These are phyloP conservation scores for Dasyornis broadbenti DNA, from an alignment of 2,113 vertebrate species.

Conservation along the genomic window DNA sequence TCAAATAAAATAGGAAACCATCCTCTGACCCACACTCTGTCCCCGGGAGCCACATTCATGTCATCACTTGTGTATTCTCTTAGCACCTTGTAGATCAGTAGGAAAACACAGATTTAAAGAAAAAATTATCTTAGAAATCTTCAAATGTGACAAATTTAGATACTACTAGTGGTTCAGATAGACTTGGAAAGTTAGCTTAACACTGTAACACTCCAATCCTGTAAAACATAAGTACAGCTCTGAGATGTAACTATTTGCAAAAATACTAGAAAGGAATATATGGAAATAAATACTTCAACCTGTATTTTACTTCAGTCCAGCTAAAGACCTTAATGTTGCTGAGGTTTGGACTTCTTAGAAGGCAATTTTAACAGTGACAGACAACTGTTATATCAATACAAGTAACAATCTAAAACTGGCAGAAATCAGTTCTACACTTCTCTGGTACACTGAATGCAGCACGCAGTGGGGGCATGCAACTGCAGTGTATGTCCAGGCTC, in stretches of 20 bases:
- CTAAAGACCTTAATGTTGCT: background rate
- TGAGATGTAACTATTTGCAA: background rate
- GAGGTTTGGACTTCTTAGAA: background rate
- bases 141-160: background rate
- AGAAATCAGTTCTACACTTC: background rate
- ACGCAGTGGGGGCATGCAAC: background rate
- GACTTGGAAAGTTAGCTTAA: background rate
- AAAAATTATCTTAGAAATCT: background rate
- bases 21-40: constrained; percentile 96
- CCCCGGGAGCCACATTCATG: constrained; percentile 95
- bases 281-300: background rate
- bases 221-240: background rate
- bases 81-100: constrained; percentile 75
- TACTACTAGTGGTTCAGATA: background rate
- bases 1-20: constrained; percentile 99
- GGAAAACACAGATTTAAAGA: background rate
- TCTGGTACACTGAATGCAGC: background rate
- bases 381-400: background rate
- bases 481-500: background rate
- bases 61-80: constrained; percentile 97
- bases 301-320: background rate
- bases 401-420: background rate
- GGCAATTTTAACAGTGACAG: background rate
- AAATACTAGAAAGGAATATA: background rate
- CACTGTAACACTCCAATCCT: background rate